Conservation (phyloP, 2,888 invertebrate genomes). For the Cantharis rufa region DNA sequence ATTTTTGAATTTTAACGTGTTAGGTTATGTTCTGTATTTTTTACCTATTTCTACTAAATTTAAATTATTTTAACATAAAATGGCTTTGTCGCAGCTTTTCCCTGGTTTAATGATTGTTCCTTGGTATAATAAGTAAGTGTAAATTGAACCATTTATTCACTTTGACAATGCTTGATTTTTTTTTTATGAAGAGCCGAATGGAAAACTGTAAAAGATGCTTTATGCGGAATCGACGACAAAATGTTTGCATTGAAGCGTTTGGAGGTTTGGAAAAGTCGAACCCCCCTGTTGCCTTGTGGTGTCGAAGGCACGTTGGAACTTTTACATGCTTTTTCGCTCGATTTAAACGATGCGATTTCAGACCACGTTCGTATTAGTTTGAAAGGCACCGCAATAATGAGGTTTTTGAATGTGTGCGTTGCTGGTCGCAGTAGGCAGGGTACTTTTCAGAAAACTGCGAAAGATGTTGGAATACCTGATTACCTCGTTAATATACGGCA, state of each 20-base stretch:
- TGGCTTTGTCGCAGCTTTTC: constrained; percentile 51
- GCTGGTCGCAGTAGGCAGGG: constrained; percentile 49
- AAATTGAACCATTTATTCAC: neutral
- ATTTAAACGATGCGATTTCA: constrained; percentile 49
- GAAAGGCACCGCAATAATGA: constrained; percentile 67
- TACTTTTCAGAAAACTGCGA: constrained; percentile 61
- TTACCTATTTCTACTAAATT: neutral
- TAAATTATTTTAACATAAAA: constrained; percentile 22
- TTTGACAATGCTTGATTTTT: neutral
- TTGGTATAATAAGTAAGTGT: constrained; percentile 52
- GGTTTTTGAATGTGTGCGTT: constrained; percentile 56
- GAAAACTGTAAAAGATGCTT: constrained; percentile 57
- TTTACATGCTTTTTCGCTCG: constrained; percentile 58
- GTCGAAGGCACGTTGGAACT: constrained; percentile 65
- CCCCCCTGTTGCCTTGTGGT: constrained; percentile 62
- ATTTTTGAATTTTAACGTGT: neutral
- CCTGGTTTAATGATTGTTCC: constrained; percentile 50
- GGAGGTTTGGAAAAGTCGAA: constrained; percentile 63
- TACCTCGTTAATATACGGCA: constrained; percentile 82
- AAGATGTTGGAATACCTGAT: constrained; percentile 70
- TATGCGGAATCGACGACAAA: constrained; percentile 51
- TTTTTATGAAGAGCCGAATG: constrained; percentile 57
- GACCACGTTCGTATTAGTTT: constrained; percentile 61
- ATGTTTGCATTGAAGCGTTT: constrained; percentile 54
- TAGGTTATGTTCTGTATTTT: neutral